A percentile compares a stretch with the other conserved stretches of the same genome.
phyloP scores from a whole-genome alignment of 2,113 vertebrate species.

The Formicarius rufipectus region DNA sequence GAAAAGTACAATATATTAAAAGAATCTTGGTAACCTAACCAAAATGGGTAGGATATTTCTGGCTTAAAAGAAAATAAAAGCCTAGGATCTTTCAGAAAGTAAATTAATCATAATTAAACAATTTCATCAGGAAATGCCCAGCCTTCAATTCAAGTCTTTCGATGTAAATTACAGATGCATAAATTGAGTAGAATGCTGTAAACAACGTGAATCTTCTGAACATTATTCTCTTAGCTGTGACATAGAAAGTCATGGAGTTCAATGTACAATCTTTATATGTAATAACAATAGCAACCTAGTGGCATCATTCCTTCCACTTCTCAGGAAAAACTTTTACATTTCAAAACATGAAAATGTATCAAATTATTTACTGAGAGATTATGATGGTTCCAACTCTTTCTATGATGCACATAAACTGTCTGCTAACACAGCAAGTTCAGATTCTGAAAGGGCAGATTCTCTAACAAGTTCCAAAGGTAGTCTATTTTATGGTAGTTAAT shows the following conservation, averaged over 20 bases:
- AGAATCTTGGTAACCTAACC: not conserved
- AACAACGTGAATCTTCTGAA: not conserved
- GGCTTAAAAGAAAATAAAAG: not conserved
- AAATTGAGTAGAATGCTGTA: not conserved
- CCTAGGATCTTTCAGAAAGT: not conserved
- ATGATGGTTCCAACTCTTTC: not conserved
- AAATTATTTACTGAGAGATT: not conserved
- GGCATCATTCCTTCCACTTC: not conserved
- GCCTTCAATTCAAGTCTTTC: not conserved
- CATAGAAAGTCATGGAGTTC: not conserved
- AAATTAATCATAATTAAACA: not conserved
- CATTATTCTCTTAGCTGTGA: not conserved
- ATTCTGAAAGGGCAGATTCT: not conserved
- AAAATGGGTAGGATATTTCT: not conserved
- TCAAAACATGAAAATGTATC: not conserved
- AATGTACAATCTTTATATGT: not conserved
- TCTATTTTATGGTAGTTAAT: not conserved
- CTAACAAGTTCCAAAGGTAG: not conserved
- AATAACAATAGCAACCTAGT: not conserved
- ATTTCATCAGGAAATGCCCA: not conserved
- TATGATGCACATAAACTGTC: not conserved
- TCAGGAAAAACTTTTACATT: not conserved
- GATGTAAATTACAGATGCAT: not conserved
- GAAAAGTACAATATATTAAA: not conserved
- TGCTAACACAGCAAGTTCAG: not conserved